Base-by-base conservation (phyloP, 2,113 vertebrate genomes). In the Proteles cristata region DNA sequence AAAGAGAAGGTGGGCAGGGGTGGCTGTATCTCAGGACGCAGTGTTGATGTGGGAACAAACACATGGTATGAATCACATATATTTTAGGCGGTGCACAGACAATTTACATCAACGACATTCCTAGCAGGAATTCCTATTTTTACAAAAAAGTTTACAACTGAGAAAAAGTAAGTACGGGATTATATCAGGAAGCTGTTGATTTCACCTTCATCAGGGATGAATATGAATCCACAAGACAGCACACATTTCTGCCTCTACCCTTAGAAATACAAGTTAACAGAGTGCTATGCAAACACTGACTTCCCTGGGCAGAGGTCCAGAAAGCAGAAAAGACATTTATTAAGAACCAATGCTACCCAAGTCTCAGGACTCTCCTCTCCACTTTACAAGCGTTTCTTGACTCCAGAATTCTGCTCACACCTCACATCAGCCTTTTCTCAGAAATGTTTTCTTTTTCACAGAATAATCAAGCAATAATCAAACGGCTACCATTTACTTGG, bases 71-170 rank as follows among this genome's bases (percentile, higher is more conserved):
- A 96, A 93, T 96, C 86, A 95, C 79, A 68, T 74, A 81, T 81
- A 96, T 96, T 96, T 97, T 89, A 84, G 74, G 90, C 76, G 61
- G 39, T 55, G 69, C 92, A 95, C 79, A 95, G 91, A 97, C 35
- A 89, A 93, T 93, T 96, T 84, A 96, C 31, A 91, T 97, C 93
- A 92, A 94, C 9, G 66, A 58, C 11, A 63, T 26, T 95, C 82
- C 83, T n/a, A 86, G 69, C 63, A 93, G 50, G 65, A 95, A 96
- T 89, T 65, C 74, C 43, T 93, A 69, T 84, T 96, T 97, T 97
- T 84, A 90, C 43, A 10, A 53, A 92, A 82, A 95, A 94, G 43
- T 35, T 88, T 96, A 43, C 35, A 86, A 96, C 80, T 98, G 86
- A 97, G 87, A 90, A 97, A 96, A 94, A 89, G 9, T 92, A 68